Conservation (phyloP, 2,888 invertebrate species). For the Thelaira solivaga region DNA sequence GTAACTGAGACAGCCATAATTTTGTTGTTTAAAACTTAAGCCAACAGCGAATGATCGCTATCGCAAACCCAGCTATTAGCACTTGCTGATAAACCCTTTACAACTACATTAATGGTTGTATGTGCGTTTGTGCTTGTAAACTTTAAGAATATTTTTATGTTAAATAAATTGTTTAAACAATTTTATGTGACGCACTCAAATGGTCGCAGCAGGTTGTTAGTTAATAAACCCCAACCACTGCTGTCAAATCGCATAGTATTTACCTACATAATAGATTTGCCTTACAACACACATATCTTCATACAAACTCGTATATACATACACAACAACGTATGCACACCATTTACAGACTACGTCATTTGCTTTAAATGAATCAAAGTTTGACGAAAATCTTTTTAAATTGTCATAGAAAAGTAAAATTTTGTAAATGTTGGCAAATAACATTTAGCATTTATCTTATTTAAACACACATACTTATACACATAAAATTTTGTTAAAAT, state of each 20-base stretch:
- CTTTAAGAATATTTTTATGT: too few species aligned
- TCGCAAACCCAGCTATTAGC: too few species aligned
- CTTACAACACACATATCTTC: neutral
- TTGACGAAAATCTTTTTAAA: conserved; percentile 40
- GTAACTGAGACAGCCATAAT: too few species aligned
- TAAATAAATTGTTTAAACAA: conserved; percentile 25
- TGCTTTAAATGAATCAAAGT: conserved; percentile 11
- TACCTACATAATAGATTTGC: conserved; percentile 29
- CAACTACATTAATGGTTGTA: too few species aligned
- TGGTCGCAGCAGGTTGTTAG: conserved; percentile 47
- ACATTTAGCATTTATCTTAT: neutral
- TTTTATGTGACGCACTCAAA: conserved; percentile 36
- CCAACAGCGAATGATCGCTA: too few species aligned
- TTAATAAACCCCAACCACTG: conserved; percentile 28
- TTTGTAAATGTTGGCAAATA: neutral
- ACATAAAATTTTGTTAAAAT: too few species aligned
- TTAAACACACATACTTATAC: neutral
- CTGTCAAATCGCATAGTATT: conserved; percentile 19
- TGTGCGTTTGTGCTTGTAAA: too few species aligned
- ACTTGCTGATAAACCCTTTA: too few species aligned
- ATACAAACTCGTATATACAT: neutral
- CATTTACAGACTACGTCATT: conserved; percentile 43
- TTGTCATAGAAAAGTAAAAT: conserved; percentile 19
- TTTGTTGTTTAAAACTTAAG: too few species aligned
- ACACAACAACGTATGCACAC: too few species aligned